Conservation (phyloP, 1,140 invertebrate genomes). For the Cotesia chilonis region DNA sequence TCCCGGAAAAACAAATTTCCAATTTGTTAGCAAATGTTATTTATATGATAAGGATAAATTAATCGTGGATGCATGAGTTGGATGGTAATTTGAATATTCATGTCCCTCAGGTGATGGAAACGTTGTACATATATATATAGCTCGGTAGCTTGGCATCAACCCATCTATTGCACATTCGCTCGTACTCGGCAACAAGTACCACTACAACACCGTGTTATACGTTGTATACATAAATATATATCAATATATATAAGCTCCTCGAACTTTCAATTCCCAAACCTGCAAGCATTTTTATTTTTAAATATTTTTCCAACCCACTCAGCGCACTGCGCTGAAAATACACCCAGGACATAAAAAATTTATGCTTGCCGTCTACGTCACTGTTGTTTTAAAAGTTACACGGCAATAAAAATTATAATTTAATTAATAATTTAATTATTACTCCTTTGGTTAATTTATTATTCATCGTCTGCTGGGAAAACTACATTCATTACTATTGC, state of each 20-base stretch:
- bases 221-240: no score
- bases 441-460: no score
- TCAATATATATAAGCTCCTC: no score
- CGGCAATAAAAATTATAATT: no score
- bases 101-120: constrained; percentile 30
- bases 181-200: constrained; percentile 9
- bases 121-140: constrained; percentile 27
- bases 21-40: constrained; percentile 30
- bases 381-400: no score
- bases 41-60: constrained; percentile 44
- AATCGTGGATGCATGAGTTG: constrained; percentile 50
- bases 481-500: no score
- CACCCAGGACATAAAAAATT: no score
- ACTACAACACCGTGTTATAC: neutral
- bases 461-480: no score
- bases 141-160: constrained; percentile 13
- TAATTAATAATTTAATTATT: no score
- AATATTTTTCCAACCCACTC: neutral
- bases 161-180: constrained; percentile 9
- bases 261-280: neutral
- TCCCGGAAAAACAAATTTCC: constrained; percentile 41
- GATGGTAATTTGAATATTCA: constrained; percentile 48
- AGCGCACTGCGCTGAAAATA: no score
- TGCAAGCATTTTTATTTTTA: neutral
- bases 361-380: no score